Percentiles rank a stretch among this genome's conserved stretches.
phyloP scores from a whole-genome alignment of 2,113 vertebrate species.

The Pontoporia blainvillei region DNA sequence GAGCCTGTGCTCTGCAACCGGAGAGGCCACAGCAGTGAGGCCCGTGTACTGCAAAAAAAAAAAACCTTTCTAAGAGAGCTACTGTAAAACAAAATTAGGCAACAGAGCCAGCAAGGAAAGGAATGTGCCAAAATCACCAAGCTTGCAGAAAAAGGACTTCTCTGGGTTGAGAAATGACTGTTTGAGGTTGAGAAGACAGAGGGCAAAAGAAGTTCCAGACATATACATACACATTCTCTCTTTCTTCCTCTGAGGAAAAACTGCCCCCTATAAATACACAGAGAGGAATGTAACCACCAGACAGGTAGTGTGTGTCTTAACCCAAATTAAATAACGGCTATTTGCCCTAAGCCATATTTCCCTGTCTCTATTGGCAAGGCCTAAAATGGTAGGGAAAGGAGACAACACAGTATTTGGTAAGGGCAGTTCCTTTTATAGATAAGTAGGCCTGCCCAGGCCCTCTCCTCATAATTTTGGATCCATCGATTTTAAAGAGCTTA shows the following conservation, averaged over 20 bases:
- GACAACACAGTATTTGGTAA: background rate
- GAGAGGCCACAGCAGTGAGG: no score
- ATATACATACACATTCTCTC: background rate
- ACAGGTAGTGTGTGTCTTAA: background rate
- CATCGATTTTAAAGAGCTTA: slow-evolving; percentile 16
- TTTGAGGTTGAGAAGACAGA: background rate
- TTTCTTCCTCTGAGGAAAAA: background rate
- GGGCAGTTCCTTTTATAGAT: slow-evolving; percentile 38
- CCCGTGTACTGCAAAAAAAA: background rate
- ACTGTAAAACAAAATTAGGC: background rate
- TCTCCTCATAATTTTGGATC: background rate
- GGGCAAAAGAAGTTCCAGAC: background rate
- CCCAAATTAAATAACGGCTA: slow-evolving; percentile 40
- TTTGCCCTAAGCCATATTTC: slow-evolving; percentile 18
- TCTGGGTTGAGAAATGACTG: background rate
- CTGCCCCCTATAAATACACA: background rate
- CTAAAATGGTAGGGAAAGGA: slow-evolving; percentile 28
- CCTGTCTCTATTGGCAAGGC: background rate
- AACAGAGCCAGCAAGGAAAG: background rate
- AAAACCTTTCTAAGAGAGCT: background rate
- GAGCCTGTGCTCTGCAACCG: no score
- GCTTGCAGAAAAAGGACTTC: background rate
- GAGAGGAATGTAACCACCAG: slow-evolving; percentile 6
- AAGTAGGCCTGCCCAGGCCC: background rate
- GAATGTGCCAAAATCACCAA: background rate